Evolutionary conservation across 2,113 vertebrate species (phyloP), one percentile per base, ranked within the genome.

Genomic region (Pithys albifrons): DNA sequence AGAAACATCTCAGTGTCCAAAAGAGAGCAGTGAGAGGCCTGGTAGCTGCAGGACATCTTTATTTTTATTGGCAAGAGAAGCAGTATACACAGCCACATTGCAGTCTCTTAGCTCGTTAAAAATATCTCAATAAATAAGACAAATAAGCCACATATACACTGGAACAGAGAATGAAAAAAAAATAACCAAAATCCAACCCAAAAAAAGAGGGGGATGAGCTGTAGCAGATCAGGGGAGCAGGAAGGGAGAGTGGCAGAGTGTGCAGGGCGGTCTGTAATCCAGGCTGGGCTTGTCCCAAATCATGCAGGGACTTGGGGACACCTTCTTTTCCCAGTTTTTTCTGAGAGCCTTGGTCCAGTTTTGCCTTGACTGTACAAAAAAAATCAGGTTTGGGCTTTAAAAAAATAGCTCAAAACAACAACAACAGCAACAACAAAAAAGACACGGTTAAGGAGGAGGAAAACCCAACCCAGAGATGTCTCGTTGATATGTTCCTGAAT

Each of bases 41-140:
- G 0, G 87, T 90, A 96, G 91, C 95, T 91, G 96, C 70, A 93
- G 27, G 52, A 95, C 48, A 51, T 91, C 94, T 98, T 98, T 97
- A 98, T 98, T 97, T 94, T 95, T 94, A 91, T 88, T 75, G 95
- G 95, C 94, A 81, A 90, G 93, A 96, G 93, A 89, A 87, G 96
- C 87, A 55, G 93, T 85, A 92, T 92, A 98, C 97, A 98, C 91
- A 97, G 97, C 95, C 72, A 89, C 41, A 71, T 92, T 97, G 97
- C 91, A 85, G 91, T 97, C 91, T 91, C 97, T 88, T 96, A 89
- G 90, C 93, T 96, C 69, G 83, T 98, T 98, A 98, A 98, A 99
- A 98, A 98, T 97, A 97, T 99, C 98, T 99, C 98, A 99, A 99
- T 99, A 99, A 99, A 99, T 99, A 99, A 99, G 98, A 98, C 98